These are phyloP conservation scores for Peromyscus californicus DNA, from an alignment of 2,113 vertebrate species.

Conservation along the genomic window DNA sequence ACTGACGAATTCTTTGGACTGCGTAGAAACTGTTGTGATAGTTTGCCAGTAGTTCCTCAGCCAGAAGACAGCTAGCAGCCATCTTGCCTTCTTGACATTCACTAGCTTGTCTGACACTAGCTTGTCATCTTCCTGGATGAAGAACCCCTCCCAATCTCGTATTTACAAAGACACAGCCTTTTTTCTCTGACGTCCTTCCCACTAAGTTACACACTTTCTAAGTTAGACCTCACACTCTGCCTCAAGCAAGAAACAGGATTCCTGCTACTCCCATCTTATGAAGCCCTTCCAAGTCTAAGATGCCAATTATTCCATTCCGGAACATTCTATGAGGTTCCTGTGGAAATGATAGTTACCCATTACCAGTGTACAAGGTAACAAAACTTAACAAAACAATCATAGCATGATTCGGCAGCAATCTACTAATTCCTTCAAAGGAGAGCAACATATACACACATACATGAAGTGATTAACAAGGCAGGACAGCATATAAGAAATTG, in stretches of 20 bases:
- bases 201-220: neutral
- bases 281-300: neutral
- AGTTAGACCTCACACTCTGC: neutral
- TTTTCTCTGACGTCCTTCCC: neutral
- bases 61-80: neutral
- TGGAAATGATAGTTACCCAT: neutral
- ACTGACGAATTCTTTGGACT: neutral
- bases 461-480: neutral
- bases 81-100: neutral
- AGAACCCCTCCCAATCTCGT: neutral
- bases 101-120: neutral
- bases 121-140: neutral
- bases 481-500: neutral
- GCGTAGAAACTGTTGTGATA: neutral
- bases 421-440: neutral
- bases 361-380: neutral
- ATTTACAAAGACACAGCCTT: neutral
- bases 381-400: neutral
- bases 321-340: neutral
- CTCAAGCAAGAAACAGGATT: neutral
- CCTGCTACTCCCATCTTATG: too few species aligned
- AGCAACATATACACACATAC: neutral
- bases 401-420: neutral
- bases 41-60: neutral
- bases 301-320: neutral